Evolutionary conservation across 2,797 vertebrate species (phyloP), one percentile per base, ranked within the genome.

Genomic region (Scolopax rusticola): DNA sequence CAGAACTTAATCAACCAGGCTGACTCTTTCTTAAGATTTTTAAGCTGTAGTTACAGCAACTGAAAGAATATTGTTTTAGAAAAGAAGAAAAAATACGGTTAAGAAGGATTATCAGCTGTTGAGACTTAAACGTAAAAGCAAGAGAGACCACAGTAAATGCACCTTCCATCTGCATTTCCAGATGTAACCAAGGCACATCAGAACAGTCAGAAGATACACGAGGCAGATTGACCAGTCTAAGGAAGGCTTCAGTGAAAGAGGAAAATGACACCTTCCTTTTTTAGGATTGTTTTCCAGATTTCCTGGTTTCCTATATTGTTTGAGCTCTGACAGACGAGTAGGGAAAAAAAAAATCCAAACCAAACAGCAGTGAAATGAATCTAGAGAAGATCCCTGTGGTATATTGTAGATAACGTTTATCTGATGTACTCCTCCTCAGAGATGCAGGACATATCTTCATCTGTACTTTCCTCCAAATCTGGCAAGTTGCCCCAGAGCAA

Each of bases 401-500:
- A 25, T 25, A 9, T 93, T 98, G 48, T 30, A 84, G 74, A 24
- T 38, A 13, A 59, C 2, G 7, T 76, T 97, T 90, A 99, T 98
- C 99, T 98, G 97, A 99, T 99, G 91, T 93, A 99, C 69, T 99
- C 99, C 94, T 99, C 99, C 88, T 98, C 98, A 87, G 98, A 99
- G 73, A 97, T 96, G 94, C 97, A 98, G 96, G 98, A 98, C 1
- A 84, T 69, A 60, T 98, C 99, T 97, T 99, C 99, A 8, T 99
- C 98, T 56, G 99, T 97, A 69, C 97, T 98, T 69, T 99, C 99
- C 89, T 99, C 99, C 96, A 98, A 95, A 83, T 99, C 99, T 28
- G 99, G 99, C 89, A 99, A 98, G 91, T 99, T 99, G 81, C 99
- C 99, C 99, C 99, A 99, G 56, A 99, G 98, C 89, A 99, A 97